Percentiles rank a stretch among this genome's conserved stretches.
phyloP scores from a whole-genome alignment of 64 coral and sea anemone species.

The Hydrozoanthus tunicans region DNA sequence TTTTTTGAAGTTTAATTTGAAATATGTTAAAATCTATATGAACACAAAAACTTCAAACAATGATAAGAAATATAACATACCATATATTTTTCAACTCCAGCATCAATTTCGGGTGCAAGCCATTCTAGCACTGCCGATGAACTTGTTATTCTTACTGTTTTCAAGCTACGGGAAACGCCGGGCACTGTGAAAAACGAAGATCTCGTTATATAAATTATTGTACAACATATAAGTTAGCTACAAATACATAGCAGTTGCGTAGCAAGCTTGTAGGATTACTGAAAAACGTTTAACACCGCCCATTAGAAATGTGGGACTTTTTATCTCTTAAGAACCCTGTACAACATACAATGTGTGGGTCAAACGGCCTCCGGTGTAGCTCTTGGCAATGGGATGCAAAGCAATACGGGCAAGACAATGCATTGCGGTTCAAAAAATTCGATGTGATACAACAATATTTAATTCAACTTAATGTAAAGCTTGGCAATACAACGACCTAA shows the following conservation, averaged over 20 bases:
- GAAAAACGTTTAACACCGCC: no score
- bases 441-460: no score
- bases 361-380: no score
- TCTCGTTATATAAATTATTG: background rate
- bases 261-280: no score
- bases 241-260: background rate
- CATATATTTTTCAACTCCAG: slow-evolving; percentile 74
- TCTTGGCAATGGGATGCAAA: no score
- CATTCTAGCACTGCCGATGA: slow-evolving; percentile 59
- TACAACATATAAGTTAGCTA: background rate
- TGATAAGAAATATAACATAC: slow-evolving; percentile 13
- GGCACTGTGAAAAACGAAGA: slow-evolving; percentile 63
- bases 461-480: no score
- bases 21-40: background rate
- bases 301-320: no score
- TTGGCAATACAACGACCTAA: no score
- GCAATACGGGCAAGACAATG: no score
- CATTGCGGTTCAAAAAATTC: no score
- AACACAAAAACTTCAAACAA: background rate
- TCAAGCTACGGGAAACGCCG: slow-evolving; percentile 55
- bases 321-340: no score
- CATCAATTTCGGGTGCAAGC: slow-evolving; percentile 73
- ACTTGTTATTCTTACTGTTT: slow-evolving; percentile 39
- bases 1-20: background rate
- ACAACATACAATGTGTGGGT: no score